Evolutionary conservation across 2,113 vertebrate species (phyloP).

Genomic region (Pogonocichla stellata): DNA sequence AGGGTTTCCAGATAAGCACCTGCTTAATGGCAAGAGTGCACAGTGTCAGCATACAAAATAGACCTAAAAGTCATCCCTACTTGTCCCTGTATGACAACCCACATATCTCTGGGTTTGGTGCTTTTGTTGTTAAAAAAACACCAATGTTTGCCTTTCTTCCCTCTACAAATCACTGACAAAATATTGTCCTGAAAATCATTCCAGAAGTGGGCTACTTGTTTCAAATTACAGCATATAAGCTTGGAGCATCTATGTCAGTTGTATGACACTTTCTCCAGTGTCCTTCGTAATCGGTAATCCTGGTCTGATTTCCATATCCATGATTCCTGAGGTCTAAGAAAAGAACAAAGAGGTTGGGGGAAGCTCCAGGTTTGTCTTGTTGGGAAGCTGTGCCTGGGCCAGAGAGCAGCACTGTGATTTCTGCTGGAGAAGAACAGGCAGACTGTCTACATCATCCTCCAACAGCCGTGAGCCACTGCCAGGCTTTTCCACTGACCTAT

Average conservation of each 20-base stretch:
- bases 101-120: neutral
- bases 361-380: neutral
- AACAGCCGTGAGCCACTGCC: neutral
- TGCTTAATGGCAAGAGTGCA: neutral
- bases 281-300: neutral
- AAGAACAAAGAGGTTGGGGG: fast-evolving
- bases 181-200: neutral
- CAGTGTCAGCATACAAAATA: neutral
- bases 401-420: neutral
- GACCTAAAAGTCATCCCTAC: neutral
- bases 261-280: neutral
- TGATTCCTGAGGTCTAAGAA: neutral
- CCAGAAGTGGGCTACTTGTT: neutral
- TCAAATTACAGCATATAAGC: neutral
- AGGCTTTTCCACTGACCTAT: slow-evolving; percentile 21
- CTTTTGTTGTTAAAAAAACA: neutral
- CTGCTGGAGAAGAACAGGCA: neutral
- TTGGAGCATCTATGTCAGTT: neutral
- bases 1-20: neutral
- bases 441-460: neutral
- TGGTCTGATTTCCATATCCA: neutral
- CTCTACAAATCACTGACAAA: neutral
- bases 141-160: neutral
- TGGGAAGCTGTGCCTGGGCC: neutral
- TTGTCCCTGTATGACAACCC: neutral